Percentiles rank a stretch among this genome's conserved stretches.
Conservation (phyloP, 2,888 invertebrate species). For the Lycophotia porphyrea region DNA sequence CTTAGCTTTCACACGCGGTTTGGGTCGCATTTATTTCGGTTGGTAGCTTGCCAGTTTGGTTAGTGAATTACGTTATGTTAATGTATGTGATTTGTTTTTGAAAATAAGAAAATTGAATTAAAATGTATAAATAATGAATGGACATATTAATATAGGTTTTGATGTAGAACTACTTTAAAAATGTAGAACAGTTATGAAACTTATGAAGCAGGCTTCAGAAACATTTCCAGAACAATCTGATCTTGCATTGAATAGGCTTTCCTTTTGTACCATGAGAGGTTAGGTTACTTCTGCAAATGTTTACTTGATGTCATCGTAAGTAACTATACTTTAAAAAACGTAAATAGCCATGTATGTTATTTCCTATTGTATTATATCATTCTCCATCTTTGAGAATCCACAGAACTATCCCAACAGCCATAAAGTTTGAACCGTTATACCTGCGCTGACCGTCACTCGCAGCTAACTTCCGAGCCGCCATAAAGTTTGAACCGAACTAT, state of each 20-base stretch:
- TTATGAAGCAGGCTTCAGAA: too few relatives aligned
- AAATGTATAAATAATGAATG: background rate
- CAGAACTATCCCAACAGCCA: background rate
- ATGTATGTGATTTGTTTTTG: slow-evolving; percentile 6
- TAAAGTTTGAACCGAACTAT: too few relatives aligned
- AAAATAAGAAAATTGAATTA: background rate
- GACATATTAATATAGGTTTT: too few relatives aligned
- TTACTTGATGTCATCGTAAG: background rate
- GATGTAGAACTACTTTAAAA: too few relatives aligned
- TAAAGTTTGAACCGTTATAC: too few relatives aligned
- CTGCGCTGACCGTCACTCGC: too few relatives aligned
- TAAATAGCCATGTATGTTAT: background rate
- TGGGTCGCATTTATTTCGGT: slow-evolving; percentile 33
- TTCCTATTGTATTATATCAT: background rate
- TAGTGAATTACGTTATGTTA: background rate
- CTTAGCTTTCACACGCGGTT: slow-evolving; percentile 30
- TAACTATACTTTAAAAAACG: background rate
- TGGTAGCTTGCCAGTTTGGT: slow-evolving; percentile 19
- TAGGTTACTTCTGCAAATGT: background rate
- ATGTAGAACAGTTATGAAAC: too few relatives aligned
- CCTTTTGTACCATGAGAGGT: background rate
- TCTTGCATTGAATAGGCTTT: background rate
- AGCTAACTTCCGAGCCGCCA: too few relatives aligned
- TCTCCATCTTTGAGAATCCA: too few relatives aligned
- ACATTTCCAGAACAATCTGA: background rate